Conservation (phyloP, 2,888 invertebrate genomes). For the Agelastica alni region DNA sequence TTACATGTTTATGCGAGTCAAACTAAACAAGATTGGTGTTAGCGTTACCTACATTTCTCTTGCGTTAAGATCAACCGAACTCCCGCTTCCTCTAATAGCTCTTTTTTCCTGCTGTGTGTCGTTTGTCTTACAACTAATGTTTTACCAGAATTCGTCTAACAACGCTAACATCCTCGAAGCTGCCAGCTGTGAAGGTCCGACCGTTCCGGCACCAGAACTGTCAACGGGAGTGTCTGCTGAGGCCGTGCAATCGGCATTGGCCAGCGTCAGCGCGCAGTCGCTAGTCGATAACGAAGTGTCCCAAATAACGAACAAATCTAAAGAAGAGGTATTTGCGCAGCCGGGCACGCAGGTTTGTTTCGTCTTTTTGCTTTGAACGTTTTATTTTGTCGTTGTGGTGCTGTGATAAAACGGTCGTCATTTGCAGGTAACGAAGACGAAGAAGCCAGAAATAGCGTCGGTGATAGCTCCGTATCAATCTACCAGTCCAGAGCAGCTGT, state of each 20-base stretch:
- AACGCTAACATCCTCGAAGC: slow-evolving; percentile 4
- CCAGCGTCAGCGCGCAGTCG: slow-evolving; percentile 45
- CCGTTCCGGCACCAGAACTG: slow-evolving; percentile 19
- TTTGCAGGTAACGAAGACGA: slow-evolving; percentile 64
- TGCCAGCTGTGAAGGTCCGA: slow-evolving; percentile 28
- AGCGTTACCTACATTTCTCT: too few species aligned
- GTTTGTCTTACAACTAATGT: slow-evolving; percentile 18
- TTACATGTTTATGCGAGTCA: too few species aligned
- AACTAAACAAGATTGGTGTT: too few species aligned
- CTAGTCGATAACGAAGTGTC: slow-evolving; percentile 54
- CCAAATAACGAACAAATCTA: slow-evolving; percentile 56
- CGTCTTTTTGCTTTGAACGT: neutral
- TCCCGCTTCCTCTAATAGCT: too few species aligned
- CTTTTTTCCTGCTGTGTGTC: too few species aligned
- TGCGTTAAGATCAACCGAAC: too few species aligned
- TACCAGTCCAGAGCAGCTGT: slow-evolving; percentile 88
- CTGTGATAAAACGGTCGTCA: neutral
- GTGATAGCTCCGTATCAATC: slow-evolving; percentile 93
- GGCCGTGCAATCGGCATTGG: slow-evolving; percentile 41
- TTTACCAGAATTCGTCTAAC: slow-evolving; percentile 31
- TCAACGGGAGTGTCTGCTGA: slow-evolving; percentile 40
- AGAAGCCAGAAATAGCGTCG: slow-evolving; percentile 90
- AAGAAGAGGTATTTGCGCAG: slow-evolving; percentile 58
- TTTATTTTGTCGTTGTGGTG: neutral
- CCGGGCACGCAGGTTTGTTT: slow-evolving; percentile 51